A percentile compares a stretch with the other conserved stretches of the same genome.
Evolutionary conservation across 2,113 vertebrate species (phyloP).

Genomic region (Clupea harengus): DNA sequence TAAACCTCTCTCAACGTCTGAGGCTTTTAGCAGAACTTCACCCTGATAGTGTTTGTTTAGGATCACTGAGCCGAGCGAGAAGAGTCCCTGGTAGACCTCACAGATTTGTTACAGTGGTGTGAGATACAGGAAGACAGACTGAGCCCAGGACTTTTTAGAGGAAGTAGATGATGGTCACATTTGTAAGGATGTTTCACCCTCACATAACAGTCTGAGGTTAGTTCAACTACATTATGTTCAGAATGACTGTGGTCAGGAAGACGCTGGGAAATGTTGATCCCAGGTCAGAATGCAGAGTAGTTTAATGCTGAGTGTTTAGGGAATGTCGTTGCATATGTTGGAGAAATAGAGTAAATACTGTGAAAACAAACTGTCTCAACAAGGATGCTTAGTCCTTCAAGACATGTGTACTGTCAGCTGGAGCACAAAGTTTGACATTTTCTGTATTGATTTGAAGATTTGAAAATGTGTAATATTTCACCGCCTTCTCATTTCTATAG

Average conservation of each 20-base stretch:
- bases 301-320: not conserved
- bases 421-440: not conserved
- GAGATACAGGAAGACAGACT: not conserved
- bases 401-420: not conserved
- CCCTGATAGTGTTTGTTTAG: constrained; percentile 6
- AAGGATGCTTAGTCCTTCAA: not conserved
- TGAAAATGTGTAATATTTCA: too few species aligned
- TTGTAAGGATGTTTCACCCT: not conserved
- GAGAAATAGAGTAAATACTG: not conserved
- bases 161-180: not conserved
- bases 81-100: constrained; percentile 13
- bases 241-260: not conserved
- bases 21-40: not conserved
- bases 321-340: not conserved
- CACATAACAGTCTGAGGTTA: constrained; percentile 15
- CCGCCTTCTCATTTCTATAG: not conserved
- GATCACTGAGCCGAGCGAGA: not conserved
- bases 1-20: not conserved
- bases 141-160: not conserved
- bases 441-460: too few species aligned
- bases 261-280: not conserved
- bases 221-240: not conserved
- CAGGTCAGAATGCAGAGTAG: constrained; percentile 7
- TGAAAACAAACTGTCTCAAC: not conserved
- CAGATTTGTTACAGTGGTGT: constrained; percentile 20